phyloP scores from a whole-genome alignment of 2,113 vertebrate genomes.

The Perca schrenkii region DNA sequence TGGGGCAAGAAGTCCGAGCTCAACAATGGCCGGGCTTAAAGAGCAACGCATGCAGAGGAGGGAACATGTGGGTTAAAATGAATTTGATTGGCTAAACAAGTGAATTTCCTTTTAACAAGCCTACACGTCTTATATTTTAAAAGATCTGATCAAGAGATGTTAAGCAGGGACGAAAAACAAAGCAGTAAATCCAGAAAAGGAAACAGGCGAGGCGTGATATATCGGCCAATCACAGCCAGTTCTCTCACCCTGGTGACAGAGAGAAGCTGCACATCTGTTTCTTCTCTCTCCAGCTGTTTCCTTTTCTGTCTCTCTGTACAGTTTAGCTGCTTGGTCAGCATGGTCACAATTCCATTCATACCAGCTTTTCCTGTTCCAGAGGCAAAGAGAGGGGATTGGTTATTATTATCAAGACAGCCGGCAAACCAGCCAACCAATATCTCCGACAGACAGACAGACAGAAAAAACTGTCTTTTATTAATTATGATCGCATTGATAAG shows the following conservation, averaged over 20 bases:
- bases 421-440: neutral
- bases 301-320: conserved; percentile 2
- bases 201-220: neutral
- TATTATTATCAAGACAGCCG: no score
- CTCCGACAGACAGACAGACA: neutral
- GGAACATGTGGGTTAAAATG: neutral
- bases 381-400: neutral
- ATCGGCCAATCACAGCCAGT: neutral
- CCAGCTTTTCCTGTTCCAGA: conserved; percentile 7
- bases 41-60: neutral
- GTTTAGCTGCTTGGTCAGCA: conserved; percentile 15
- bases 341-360: conserved; percentile 11
- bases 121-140: neutral
- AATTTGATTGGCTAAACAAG: neutral
- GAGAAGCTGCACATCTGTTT: neutral
- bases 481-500: no score
- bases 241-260: neutral
- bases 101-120: neutral
- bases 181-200: neutral
- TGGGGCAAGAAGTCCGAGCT: neutral
- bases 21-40: neutral
- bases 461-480: neutral
- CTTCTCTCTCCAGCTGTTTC: conserved; percentile 3
- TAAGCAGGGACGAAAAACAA: neutral
- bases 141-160: neutral